Conservation (phyloP, 1,140 invertebrate genomes). For the Caenorhabditis remanei region DNA sequence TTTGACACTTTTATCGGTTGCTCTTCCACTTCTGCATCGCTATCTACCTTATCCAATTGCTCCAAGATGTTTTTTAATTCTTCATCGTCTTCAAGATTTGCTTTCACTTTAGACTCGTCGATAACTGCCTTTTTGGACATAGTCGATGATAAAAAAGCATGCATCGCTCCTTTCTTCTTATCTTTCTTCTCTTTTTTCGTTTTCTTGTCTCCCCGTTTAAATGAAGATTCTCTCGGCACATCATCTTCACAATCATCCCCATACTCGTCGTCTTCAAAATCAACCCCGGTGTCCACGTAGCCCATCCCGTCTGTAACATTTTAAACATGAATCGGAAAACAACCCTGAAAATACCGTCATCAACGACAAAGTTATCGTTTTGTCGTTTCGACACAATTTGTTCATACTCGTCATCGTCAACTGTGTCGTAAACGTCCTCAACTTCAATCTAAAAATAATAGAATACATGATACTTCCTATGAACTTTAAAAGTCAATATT, state of each 20-base stretch:
- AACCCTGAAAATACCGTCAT: constrained; percentile 51
- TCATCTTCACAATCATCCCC: constrained; percentile 22
- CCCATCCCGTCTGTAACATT: constrained; percentile 60
- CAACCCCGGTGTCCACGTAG: constrained; percentile 59
- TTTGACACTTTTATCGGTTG: neutral
- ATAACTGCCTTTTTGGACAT: neutral
- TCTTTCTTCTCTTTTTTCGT: constrained; percentile 52
- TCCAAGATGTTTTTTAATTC: constrained; percentile 58
- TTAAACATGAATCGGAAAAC: neutral
- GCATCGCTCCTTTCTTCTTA: constrained; percentile 49
- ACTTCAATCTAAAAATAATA: constrained; percentile 43
- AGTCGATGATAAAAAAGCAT: neutral
- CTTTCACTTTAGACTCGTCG: constrained; percentile 40
- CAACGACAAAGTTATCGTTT: constrained; percentile 63
- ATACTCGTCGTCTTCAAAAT: constrained; percentile 59
- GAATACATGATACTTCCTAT: too few species aligned
- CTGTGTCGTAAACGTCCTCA: constrained; percentile 62
- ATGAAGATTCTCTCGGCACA: neutral
- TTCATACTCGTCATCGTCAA: constrained; percentile 66
- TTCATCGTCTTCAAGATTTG: constrained; percentile 59
- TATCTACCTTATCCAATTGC: neutral
- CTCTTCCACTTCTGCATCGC: constrained; percentile 21
- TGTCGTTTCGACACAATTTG: constrained; percentile 62
- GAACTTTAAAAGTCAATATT: neutral
- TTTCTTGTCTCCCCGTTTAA: neutral